Percentiles rank a stretch among this genome's conserved stretches.
Conservation (phyloP, 2,888 invertebrate genomes). For the Crocallis elinguaria region DNA sequence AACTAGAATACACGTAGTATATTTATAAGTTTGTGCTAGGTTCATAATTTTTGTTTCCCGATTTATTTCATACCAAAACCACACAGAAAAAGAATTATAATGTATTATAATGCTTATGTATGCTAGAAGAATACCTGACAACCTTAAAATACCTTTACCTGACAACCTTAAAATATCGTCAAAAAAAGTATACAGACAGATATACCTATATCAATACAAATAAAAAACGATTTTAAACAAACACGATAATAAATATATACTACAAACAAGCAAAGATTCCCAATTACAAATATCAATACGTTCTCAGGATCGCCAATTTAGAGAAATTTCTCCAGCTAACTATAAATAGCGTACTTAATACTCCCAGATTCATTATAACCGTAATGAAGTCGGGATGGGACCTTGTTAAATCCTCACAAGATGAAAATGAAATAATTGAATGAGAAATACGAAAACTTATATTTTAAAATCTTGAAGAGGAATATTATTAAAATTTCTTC, state of each 20-base stretch:
- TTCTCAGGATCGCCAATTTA: conserved; percentile 8
- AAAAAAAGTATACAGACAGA: too few species aligned
- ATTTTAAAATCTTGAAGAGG: conserved; percentile 28
- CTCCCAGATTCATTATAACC: conserved; percentile 7
- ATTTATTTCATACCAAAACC: too few species aligned
- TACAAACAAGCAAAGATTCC: background rate
- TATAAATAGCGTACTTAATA: conserved; percentile 10
- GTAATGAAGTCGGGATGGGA: conserved; percentile 15
- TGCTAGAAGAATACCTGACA: too few species aligned
- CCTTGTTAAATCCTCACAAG: conserved; percentile 13
- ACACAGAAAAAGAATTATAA: too few species aligned
- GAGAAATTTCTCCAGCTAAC: background rate
- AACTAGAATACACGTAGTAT: too few species aligned
- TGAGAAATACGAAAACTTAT: conserved; percentile 35
- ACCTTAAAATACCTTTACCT: too few species aligned
- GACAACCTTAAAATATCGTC: too few species aligned
- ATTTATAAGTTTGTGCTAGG: too few species aligned
- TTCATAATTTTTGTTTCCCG: too few species aligned
- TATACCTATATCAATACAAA: too few species aligned
- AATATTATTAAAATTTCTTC: conserved; percentile 34
- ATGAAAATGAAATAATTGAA: conserved; percentile 36
- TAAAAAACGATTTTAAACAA: too few species aligned
- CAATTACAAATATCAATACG: conserved; percentile 2
- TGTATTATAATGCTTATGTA: too few species aligned
- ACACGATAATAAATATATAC: background rate